These are phyloP conservation scores for Nibea coibor DNA, from an alignment of 2,113 vertebrate species.

Conservation along the genomic window DNA sequence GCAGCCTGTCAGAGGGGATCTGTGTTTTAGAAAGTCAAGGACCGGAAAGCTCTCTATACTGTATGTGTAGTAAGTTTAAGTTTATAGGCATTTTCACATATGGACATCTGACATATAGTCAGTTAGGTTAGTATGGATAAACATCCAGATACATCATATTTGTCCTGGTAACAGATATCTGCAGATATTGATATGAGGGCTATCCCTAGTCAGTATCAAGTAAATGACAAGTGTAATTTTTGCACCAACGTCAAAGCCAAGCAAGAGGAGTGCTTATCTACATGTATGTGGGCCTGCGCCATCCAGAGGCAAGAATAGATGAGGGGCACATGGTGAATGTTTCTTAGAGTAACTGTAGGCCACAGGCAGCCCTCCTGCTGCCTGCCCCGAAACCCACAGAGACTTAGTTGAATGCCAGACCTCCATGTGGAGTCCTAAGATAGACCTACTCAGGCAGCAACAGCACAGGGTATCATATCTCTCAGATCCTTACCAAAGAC, in stretches of 20 bases:
- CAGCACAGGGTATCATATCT: constrained; percentile 81
- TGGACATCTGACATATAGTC: background rate
- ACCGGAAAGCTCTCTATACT: constrained; percentile 5
- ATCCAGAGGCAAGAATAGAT: constrained; percentile 74
- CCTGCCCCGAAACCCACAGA: constrained; percentile 75
- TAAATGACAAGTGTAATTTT: constrained; percentile 35
- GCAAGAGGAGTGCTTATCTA: constrained; percentile 66
- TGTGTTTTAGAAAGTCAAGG: constrained; percentile 26
- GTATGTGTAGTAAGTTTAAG: background rate
- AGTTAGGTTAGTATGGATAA: background rate
- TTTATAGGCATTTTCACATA: background rate
- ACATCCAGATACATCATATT: background rate
- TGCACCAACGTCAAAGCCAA: constrained; percentile 62
- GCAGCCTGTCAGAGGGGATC: constrained; percentile 58
- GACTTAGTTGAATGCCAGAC: constrained; percentile 82
- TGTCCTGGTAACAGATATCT: constrained; percentile 16
- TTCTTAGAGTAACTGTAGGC: constrained; percentile 75
- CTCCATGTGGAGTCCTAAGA: constrained; percentile 84
- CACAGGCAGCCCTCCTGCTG: constrained; percentile 70
- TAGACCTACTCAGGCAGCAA: constrained; percentile 82
- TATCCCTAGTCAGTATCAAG: constrained; percentile 20
- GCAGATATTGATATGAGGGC: constrained; percentile 13
- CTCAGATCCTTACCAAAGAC: constrained; percentile 79
- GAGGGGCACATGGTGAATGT: constrained; percentile 65
- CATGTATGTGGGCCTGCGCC: constrained; percentile 51